These are phyloP conservation scores for Saturnia pavonia DNA, from an alignment of 2,888 invertebrate species.

Conservation along the genomic window DNA sequence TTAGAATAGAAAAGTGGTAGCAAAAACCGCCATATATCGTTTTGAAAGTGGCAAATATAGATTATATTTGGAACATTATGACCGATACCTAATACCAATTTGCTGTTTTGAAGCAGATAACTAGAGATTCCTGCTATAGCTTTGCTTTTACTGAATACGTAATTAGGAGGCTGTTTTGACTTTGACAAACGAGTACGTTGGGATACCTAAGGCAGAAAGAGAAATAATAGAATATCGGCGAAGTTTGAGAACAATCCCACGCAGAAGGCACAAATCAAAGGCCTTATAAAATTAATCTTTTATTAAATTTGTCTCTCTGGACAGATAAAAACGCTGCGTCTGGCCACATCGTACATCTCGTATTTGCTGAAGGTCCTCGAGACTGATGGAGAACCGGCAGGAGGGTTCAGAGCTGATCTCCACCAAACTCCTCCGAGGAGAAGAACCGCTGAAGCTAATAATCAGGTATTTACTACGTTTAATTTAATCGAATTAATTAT, in stretches of 20 bases:
- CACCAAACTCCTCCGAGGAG: slow-evolving; percentile 77
- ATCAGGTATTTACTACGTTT: slow-evolving; percentile 46
- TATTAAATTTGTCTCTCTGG: slow-evolving; percentile 50
- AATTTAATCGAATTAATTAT: no score
- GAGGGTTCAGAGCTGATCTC: slow-evolving; percentile 94
- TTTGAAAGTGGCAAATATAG: no score
- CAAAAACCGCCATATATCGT: no score
- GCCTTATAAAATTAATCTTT: slow-evolving; percentile 32
- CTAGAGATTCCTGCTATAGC: no score
- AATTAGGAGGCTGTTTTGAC: no score
- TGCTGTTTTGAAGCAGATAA: no score
- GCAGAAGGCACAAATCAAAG: slow-evolving; percentile 26
- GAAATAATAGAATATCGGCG: not conserved
- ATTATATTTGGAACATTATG: no score
- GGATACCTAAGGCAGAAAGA: not conserved
- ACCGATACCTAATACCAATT: no score
- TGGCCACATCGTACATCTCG: slow-evolving; percentile 96
- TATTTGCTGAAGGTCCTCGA: slow-evolving; percentile 95
- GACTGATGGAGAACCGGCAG: slow-evolving; percentile 91
- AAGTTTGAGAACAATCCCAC: slow-evolving; percentile 21
- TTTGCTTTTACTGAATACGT: no score
- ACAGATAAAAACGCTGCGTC: slow-evolving; percentile 95
- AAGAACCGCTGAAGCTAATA: slow-evolving; percentile 46
- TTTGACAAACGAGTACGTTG: no score
- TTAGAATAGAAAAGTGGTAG: no score